Evolutionary conservation across 53 echinoderm and acorn worm species (phyloP).

Genomic region (Patiria pectinifera): DNA sequence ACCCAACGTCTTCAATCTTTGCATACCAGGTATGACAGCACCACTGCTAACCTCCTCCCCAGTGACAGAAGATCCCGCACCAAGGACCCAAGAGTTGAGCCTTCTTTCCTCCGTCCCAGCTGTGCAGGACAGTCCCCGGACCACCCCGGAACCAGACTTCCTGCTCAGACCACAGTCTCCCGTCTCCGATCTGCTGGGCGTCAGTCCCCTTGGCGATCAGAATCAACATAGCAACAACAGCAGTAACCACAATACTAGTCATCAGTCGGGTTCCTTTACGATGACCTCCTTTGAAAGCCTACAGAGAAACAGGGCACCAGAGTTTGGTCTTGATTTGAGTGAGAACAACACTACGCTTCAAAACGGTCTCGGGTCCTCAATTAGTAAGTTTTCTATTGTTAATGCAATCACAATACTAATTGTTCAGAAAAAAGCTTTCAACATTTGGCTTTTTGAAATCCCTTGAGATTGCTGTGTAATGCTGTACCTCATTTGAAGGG

Average conservation of each 20-base stretch:
- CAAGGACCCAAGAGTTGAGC: not conserved
- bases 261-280: not conserved
- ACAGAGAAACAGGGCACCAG: constrained; percentile 21
- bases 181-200: constrained; percentile 69
- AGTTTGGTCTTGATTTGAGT: not conserved
- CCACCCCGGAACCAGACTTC: constrained; percentile 51
- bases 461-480: not conserved
- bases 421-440: too few species aligned
- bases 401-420: not conserved
- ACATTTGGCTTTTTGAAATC: not conserved
- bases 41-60: constrained; percentile 78
- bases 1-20: not conserved
- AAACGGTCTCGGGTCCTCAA: constrained; percentile 1
- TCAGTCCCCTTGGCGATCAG: not conserved
- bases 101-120: constrained; percentile 32
- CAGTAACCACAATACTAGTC: constrained; percentile 18
- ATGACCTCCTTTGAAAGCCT: constrained; percentile 7
- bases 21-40: constrained; percentile 28
- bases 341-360: not conserved
- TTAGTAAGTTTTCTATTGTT: constrained; percentile 2
- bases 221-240: not conserved
- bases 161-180: constrained; percentile 63
- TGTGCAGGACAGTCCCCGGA: not conserved
- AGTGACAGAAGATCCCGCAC: constrained; percentile 16
- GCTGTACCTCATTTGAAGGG: too few species aligned